Evolutionary conservation across 2,113 vertebrate genomes (phyloP), one percentile per base, ranked within the genome.

Genomic region (Xiphophorus maculatus): DNA sequence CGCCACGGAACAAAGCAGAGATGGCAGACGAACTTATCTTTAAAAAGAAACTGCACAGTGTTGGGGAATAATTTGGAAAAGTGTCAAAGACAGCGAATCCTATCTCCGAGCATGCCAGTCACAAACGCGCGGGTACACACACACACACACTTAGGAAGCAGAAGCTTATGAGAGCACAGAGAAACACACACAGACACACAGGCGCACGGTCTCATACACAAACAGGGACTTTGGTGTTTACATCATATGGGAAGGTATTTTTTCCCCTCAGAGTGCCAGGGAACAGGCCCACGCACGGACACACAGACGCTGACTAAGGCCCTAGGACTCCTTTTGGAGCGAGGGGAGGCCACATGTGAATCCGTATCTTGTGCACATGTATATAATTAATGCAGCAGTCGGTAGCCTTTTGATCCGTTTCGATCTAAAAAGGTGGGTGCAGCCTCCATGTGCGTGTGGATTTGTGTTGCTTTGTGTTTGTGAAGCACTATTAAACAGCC

Each of bases 241-340:
- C 92, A 93, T 94, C 94, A 94, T 93, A 94, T 87, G 76, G 89
- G 89, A 91, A 93, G 91, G 92, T 93, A 94, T 93, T 94, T 94
- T 94, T 93, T 89, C 93, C 92, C 87, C 86, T 91, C 74, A 58
- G 72, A 62, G 84, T 94, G 93, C 93, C 93, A 94, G 92, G 83
- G 88, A 93, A 89, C 91, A 90, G 92, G 90, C 93, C 92, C 90
- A 94, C 92, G 91, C 92, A 92, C 44, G 89, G 91, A 91, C 91
- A 90, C 88, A 92, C 91, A 92, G 90, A 92, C 88, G 88, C 90
- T 88, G 89, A 91, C 87, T 90, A 89, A 91, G 89, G 79, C 88
- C 80, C 69, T 54, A 74, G 81, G 83, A 90, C 84, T 89, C 71
- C 81, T 79, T 63, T 77, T 60, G 75, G 70, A 35, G 58, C 4